A percentile compares a stretch with the other conserved stretches of the same genome.
These are phyloP conservation scores for Emys orbicularis DNA, from an alignment of 2,797 vertebrate species.

Conservation along the genomic window DNA sequence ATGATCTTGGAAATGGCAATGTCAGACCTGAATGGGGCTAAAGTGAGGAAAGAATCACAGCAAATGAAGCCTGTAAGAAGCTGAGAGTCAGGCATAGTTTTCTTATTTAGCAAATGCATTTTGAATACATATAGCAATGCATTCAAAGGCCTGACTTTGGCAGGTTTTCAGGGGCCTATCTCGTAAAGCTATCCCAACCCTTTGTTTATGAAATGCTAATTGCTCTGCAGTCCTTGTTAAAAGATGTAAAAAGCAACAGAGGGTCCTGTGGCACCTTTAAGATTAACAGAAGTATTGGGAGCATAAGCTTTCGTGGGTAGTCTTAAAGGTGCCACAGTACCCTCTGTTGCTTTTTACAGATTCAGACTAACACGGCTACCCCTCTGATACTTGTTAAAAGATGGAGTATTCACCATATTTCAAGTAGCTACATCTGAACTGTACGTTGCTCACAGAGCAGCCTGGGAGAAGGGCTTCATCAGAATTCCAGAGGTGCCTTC, in stretches of 20 bases:
- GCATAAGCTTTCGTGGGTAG: no score
- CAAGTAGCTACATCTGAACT: neutral
- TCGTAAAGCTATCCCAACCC: neutral
- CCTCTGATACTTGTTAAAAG: neutral
- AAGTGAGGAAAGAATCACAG: neutral
- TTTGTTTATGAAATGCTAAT: neutral
- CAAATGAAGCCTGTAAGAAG: neutral
- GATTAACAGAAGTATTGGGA: no score
- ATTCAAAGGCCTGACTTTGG: neutral
- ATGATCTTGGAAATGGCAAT: neutral
- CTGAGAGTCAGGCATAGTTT: neutral
- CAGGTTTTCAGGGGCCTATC: neutral
- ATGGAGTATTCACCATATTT: neutral
- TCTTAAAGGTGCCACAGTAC: no score
- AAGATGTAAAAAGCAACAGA: no score
- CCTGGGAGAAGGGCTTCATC: neutral
- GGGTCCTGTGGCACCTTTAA: no score
- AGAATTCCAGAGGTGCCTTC: neutral
- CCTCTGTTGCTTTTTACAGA: no score
- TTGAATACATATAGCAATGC: neutral
- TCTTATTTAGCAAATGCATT: neutral
- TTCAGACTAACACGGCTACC: no score
- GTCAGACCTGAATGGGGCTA: neutral
- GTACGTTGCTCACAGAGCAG: neutral
- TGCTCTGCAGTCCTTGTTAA: neutral